These are phyloP conservation scores for Apamea epomidion DNA, from an alignment of 2,888 invertebrate species.

Conservation along the genomic window DNA sequence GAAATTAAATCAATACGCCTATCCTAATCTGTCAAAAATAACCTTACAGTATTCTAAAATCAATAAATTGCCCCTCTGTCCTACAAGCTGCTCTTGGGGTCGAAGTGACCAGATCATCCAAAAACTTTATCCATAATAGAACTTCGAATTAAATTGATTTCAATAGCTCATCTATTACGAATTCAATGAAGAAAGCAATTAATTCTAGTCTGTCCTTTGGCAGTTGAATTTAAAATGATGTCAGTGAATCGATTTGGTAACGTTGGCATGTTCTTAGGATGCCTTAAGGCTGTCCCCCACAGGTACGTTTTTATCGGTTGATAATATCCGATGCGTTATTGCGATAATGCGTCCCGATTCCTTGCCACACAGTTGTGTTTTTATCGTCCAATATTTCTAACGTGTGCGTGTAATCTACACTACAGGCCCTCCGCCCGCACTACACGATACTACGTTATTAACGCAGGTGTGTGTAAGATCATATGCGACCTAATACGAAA, in stretches of 20 bases:
- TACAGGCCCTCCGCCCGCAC: too few relatives aligned
- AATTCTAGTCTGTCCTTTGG: slow-evolving; percentile 37
- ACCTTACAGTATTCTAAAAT: not conserved
- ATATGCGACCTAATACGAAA: too few relatives aligned
- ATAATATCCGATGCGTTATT: too few relatives aligned
- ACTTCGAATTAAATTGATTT: slow-evolving; percentile 47
- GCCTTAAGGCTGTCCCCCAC: too few relatives aligned
- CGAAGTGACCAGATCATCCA: slow-evolving; percentile 12
- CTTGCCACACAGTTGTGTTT: too few relatives aligned
- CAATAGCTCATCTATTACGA: slow-evolving; percentile 45
- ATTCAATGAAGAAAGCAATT: slow-evolving; percentile 51
- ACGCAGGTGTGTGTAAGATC: too few relatives aligned
- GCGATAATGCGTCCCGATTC: too few relatives aligned
- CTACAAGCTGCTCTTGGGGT: not conserved
- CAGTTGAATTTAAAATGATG: slow-evolving; percentile 25
- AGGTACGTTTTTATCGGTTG: too few relatives aligned
- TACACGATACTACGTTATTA: too few relatives aligned
- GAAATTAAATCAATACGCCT: not conserved
- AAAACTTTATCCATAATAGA: slow-evolving; percentile 38
- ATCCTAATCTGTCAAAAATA: not conserved
- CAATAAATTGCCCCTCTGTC: not conserved
- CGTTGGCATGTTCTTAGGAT: not conserved
- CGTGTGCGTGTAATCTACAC: too few relatives aligned
- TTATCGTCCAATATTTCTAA: too few relatives aligned
- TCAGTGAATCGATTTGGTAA: not conserved